Evolutionary conservation across 2,888 invertebrate genomes (phyloP), one percentile per base, ranked within the genome.

Genomic region (Polyommatus iphigenia): DNA sequence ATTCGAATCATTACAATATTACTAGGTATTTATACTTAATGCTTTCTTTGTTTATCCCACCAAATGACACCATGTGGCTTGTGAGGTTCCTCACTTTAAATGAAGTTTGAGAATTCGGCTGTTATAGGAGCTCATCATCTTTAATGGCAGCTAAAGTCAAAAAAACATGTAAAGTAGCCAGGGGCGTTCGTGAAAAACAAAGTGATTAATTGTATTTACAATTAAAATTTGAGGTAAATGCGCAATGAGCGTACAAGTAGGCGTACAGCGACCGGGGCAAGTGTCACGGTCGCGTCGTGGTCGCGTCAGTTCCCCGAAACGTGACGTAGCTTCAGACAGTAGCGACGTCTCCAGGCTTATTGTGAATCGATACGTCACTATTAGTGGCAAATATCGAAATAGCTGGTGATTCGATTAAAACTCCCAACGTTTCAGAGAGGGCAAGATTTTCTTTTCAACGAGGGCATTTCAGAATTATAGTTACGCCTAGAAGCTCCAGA

Each of bases 161-260:
- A 50, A 46, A 50, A 50, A 50, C 15, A 50, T 13, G 10, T 15
- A 15, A 50, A 50, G 18, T 54, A 18, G 18, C 54, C 5, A 54
- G 18, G 18, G 54, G 54, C 4, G 41, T 41, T 41, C 41, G 10
- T 46, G 46, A 46, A 46, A 46, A 18, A 18, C 54, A 57, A 57
- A n/a, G 57, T 57, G n/a, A 57, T n/a, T 57, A 54, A 54, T 18
- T 57, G 57, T n/a, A 57, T 57, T 57, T 57, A 57, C 57, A n/a
- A 50, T 50, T 15, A 57, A 13, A 57, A n/a, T 57, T 18, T n/a
- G n/a, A 57, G 18, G n/a, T n/a, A 18, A 57, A 57, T 57, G 4
- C 57, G 50, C 15, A 50, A 50, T 3, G n/a, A 57, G 57, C n/a
- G 54, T 41, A 10, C 41, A 50, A 50, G 50, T 50, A 50, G 15